These are phyloP conservation scores for Pseudococcus jackbeardsleyi DNA, from an alignment of 2,888 invertebrate species.

Conservation along the genomic window DNA sequence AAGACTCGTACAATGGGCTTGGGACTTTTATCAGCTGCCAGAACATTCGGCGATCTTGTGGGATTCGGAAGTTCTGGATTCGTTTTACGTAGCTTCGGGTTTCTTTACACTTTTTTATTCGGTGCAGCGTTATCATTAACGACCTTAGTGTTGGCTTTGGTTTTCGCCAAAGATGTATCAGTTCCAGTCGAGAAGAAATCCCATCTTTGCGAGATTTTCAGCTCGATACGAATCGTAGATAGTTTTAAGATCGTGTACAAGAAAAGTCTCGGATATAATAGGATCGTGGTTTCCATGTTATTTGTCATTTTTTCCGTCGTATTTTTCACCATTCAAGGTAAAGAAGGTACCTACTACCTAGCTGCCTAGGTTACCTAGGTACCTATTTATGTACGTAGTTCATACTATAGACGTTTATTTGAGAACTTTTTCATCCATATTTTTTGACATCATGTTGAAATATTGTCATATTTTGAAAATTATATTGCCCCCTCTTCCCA, in stretches of 20 bases:
- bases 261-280: background rate
- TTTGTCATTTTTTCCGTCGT: background rate
- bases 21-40: background rate
- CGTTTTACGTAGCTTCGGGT: slow-evolving; percentile 14
- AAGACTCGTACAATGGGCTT: slow-evolving; percentile 12
- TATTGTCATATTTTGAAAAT: too few species aligned
- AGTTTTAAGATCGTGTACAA: background rate
- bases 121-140: background rate
- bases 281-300: background rate
- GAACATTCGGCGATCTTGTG: background rate
- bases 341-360: too few species aligned
- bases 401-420: too few species aligned
- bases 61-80: slow-evolving; percentile 32
- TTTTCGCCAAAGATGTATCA: slow-evolving; percentile 14
- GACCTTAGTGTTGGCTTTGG: background rate
- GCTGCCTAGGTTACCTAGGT: too few species aligned
- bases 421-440: too few species aligned
- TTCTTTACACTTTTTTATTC: slow-evolving; percentile 8
- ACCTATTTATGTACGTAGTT: too few species aligned
- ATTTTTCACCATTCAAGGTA: slow-evolving; percentile 12
- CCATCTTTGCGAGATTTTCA: background rate
- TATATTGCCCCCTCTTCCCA: too few species aligned
- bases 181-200: background rate
- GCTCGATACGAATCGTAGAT: background rate
- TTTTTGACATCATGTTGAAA: too few species aligned